A percentile compares a stretch with the other conserved stretches of the same genome.
phyloP scores from a whole-genome alignment of 2,888 invertebrate genomes.

The Tridacna crocea region DNA sequence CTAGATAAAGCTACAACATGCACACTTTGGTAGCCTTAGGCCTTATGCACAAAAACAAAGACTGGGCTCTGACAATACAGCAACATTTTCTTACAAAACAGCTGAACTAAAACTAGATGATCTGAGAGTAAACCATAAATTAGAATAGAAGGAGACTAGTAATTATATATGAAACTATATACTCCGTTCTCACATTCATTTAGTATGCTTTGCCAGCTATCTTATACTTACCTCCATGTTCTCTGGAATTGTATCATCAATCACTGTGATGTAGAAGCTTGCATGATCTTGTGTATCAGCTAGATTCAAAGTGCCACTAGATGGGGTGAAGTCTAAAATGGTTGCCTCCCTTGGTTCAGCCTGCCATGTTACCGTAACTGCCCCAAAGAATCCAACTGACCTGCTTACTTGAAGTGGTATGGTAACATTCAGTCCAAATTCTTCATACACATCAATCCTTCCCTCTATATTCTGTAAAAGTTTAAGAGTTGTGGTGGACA shows the following conservation, averaged over 20 bases:
- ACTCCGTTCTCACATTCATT: no score
- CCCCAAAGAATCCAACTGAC: conserved; percentile 75
- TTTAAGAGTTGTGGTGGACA: background rate
- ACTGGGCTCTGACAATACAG: no score
- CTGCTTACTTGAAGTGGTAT: conserved; percentile 74
- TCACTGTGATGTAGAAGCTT: conserved; percentile 74
- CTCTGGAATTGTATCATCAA: conserved; percentile 80
- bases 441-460: conserved; percentile 81
- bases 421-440: conserved; percentile 72
- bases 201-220: no score
- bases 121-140: no score
- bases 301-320: conserved; percentile 77
- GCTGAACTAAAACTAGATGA: no score
- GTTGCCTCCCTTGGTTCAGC: conserved; percentile 77
- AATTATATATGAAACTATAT: no score
- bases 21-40: no score
- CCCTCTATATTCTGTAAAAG: conserved; percentile 79
- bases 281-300: conserved; percentile 71
- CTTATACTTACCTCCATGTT: conserved; percentile 76
- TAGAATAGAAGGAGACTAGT: no score
- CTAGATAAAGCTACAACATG: no score
- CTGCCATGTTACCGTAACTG: conserved; percentile 78
- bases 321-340: conserved; percentile 76
- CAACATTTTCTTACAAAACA: no score
- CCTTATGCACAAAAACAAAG: no score